These are phyloP conservation scores for Micromys minutus DNA, from an alignment of 2,113 vertebrate genomes.

Conservation along the genomic window DNA sequence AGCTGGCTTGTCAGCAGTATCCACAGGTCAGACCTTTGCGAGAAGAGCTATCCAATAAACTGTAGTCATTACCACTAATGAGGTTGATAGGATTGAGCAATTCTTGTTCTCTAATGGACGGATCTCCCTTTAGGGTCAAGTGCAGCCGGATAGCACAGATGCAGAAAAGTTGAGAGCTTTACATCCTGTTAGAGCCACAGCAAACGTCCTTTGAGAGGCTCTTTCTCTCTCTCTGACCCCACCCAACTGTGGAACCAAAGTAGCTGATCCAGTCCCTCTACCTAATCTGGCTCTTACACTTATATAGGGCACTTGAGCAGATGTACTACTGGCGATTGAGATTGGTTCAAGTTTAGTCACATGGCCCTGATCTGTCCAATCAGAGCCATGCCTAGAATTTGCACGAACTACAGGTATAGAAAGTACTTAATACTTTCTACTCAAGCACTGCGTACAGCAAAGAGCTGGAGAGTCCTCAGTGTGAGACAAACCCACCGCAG, in stretches of 20 bases:
- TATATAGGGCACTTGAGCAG: accelerated
- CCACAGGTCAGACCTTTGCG: background rate
- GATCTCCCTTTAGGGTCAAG: background rate
- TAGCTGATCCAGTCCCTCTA: background rate
- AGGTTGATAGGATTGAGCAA: background rate
- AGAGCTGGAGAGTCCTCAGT: background rate
- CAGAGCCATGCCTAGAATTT: background rate
- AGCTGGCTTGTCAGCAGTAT: background rate
- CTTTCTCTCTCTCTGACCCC: background rate
- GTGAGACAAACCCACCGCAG: background rate
- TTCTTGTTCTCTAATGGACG: background rate
- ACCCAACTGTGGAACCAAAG: background rate
- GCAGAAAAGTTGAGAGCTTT: background rate
- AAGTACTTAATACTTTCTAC: background rate
- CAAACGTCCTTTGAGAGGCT: background rate
- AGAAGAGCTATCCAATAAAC: background rate
- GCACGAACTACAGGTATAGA: background rate
- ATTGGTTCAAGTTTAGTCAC: background rate
- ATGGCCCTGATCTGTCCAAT: conserved; percentile 25
- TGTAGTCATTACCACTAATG: background rate
- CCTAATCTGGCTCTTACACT: background rate
- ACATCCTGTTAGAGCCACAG: background rate
- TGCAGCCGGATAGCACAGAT: background rate
- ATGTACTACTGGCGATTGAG: background rate
- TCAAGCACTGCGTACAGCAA: background rate